phyloP scores from a whole-genome alignment of 2,113 vertebrate genomes.

The Lophura nycthemera region DNA sequence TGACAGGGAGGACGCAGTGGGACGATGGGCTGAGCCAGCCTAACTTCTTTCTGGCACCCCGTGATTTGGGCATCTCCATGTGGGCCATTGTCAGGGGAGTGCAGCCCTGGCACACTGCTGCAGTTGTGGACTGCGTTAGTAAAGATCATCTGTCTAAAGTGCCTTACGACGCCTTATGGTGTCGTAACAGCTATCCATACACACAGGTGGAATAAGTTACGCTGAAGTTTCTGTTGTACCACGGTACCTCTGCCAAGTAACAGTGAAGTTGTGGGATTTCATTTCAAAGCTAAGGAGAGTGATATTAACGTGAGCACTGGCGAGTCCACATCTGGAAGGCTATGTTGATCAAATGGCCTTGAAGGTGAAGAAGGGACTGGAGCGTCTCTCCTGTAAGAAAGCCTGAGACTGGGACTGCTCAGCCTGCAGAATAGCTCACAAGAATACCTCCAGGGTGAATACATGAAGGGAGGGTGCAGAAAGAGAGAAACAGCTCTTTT shows the following conservation, averaged over 20 bases:
- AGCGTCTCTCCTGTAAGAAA: neutral
- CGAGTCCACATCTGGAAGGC: neutral
- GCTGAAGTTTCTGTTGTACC: neutral
- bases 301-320: neutral
- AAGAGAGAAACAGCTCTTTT: neutral
- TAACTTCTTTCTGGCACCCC: rapidly evolving
- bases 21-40: neutral
- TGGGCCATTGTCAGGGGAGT: neutral
- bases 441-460: neutral
- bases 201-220: neutral
- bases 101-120: neutral
- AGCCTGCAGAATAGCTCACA: neutral
- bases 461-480: neutral
- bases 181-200: too few species aligned
- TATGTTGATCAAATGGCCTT: neutral
- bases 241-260: neutral
- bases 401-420: neutral
- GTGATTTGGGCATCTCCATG: neutral
- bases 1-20: neutral
- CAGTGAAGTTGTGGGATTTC: neutral
- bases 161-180: neutral
- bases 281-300: neutral
- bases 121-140: neutral
- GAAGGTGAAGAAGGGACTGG: neutral
- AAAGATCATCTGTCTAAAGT: neutral